Percentiles rank a stretch among this genome's conserved stretches.
Evolutionary conservation across 2,797 vertebrate genomes (phyloP).

Genomic region (Aphelocoma californica): DNA sequence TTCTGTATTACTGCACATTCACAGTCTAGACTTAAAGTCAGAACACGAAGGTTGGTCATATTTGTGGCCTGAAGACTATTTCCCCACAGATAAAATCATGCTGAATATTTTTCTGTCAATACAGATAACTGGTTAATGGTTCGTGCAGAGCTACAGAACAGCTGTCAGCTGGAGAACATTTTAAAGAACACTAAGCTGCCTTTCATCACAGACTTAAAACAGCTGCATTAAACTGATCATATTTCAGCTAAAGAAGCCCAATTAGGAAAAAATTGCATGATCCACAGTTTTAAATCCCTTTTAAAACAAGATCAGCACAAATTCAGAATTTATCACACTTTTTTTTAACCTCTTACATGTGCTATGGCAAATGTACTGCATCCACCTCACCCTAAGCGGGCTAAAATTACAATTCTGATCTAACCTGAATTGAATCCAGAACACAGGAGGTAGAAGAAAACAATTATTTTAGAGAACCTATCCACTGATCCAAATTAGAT

Average conservation of each 20-base stretch:
- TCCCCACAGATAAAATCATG: background rate
- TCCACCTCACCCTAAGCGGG: background rate
- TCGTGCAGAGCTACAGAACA: background rate
- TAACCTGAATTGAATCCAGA: background rate
- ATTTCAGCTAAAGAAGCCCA: background rate
- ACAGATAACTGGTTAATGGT: background rate
- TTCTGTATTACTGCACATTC: background rate
- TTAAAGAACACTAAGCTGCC: background rate
- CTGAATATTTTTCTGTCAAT: background rate
- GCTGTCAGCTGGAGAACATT: background rate
- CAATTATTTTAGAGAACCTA: background rate
- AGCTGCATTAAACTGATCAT: background rate
- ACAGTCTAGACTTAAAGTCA: background rate
- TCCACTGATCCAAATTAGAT: background rate
- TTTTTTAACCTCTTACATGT: background rate
- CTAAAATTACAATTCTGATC: background rate
- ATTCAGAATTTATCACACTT: background rate
- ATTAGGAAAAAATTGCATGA: background rate
- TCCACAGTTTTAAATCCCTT: background rate
- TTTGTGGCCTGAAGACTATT: background rate
- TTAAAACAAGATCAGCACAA: background rate
- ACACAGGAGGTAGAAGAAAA: background rate
- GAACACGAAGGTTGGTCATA: background rate
- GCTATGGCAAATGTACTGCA: background rate
- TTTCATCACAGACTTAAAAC: constrained; percentile 8